These are phyloP conservation scores for Cheilinus undulatus DNA, from an alignment of 2,113 vertebrate genomes.

Conservation along the genomic window DNA sequence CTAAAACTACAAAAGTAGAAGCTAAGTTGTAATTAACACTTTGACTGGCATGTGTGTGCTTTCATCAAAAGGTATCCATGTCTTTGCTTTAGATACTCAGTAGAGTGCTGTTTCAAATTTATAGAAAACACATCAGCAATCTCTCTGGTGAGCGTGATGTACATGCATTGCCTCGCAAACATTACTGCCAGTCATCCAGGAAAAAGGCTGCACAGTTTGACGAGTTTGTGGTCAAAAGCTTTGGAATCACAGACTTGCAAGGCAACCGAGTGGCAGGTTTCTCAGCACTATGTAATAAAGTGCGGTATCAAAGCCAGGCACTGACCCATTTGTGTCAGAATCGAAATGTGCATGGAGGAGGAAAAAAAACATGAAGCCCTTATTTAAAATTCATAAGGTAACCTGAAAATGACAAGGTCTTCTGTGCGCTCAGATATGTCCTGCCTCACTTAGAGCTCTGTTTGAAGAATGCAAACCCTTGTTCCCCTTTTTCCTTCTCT, in stretches of 20 bases:
- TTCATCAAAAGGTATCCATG: not conserved
- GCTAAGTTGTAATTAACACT: not conserved
- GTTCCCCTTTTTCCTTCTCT: not conserved
- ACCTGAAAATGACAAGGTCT: constrained; percentile 64
- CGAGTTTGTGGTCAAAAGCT: constrained; percentile 47
- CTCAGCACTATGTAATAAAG: constrained; percentile 38
- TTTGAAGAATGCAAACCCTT: constrained; percentile 26
- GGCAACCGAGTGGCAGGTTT: constrained; percentile 42
- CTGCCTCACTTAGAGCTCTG: constrained; percentile 16
- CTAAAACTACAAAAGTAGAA: not conserved
- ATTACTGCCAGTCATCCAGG: constrained; percentile 29
- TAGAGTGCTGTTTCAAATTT: constrained; percentile 1
- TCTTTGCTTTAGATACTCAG: constrained; percentile 16
- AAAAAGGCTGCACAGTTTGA: constrained; percentile 34
- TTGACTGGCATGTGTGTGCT: not conserved
- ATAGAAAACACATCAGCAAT: constrained; percentile 9
- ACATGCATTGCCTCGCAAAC: constrained; percentile 20
- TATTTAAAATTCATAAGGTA: constrained; percentile 69
- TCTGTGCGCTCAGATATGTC: constrained; percentile 19
- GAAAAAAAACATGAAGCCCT: constrained; percentile 16
- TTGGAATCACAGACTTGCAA: constrained; percentile 14
- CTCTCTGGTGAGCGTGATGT: constrained; percentile 5
- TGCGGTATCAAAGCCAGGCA: constrained; percentile 56
- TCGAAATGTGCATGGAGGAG: constrained; percentile 13
- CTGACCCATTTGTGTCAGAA: constrained; percentile 74